A percentile compares a stretch with the other conserved stretches of the same genome.
Evolutionary conservation across 2,888 invertebrate genomes (phyloP).

Genomic region (Tenthredo notha): DNA sequence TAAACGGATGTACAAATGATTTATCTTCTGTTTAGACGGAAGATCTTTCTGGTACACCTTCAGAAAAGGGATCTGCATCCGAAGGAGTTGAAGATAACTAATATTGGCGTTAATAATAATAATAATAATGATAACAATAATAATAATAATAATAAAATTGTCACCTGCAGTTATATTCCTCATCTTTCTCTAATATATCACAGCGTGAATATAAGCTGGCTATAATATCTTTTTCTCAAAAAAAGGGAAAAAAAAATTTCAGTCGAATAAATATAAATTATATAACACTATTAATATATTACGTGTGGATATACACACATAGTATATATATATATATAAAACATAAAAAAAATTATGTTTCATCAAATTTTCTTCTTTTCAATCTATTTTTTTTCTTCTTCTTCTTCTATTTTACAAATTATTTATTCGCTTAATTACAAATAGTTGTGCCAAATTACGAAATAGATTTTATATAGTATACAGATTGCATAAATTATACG

Average conservation of each 20-base stretch:
- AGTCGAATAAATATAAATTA: conserved; percentile 5
- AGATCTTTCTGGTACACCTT: conserved; percentile 10
- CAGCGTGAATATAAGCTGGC: conserved; percentile 16
- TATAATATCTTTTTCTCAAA: conserved; percentile 19
- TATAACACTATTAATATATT: background rate
- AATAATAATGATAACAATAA: background rate
- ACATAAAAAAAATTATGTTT: background rate
- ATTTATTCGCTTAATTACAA: background rate
- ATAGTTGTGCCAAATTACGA: conserved; percentile 39
- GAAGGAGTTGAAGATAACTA: conserved; percentile 39
- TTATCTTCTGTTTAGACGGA: conserved; percentile 27
- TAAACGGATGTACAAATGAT: background rate
- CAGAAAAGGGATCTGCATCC: conserved; percentile 17
- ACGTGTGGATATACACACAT: background rate
- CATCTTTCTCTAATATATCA: background rate
- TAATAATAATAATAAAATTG: conserved; percentile 30
- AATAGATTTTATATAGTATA: conserved; percentile 5
- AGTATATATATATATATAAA: background rate
- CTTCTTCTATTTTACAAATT: background rate
- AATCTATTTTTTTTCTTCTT: background rate
- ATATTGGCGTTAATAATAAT: conserved; percentile 24
- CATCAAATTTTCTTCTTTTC: background rate
- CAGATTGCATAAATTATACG: background rate
- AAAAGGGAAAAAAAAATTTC: background rate
- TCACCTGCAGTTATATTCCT: conserved; percentile 26